Evolutionary conservation across 2,113 vertebrate species (phyloP).

Genomic region (Strix aluco): DNA sequence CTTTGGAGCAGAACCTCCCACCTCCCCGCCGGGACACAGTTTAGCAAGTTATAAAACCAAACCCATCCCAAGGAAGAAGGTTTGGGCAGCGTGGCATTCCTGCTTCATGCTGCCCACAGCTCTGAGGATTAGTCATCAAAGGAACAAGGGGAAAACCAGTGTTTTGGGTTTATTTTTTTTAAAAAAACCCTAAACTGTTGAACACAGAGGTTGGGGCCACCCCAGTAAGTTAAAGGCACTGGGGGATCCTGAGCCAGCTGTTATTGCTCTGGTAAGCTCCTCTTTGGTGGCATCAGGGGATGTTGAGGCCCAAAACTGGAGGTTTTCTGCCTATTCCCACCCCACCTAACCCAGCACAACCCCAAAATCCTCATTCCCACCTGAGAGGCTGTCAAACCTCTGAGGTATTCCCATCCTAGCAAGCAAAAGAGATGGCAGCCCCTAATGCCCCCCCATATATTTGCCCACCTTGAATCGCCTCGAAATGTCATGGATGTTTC

Average conservation of each 20-base stretch:
- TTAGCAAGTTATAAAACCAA: slow-evolving; percentile 26
- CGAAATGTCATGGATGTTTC: slow-evolving; percentile 21
- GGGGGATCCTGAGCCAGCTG: neutral
- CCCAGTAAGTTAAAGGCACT: neutral
- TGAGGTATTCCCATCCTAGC: neutral
- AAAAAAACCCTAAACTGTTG: neutral
- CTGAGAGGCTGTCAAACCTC: neutral
- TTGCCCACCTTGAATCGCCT: neutral
- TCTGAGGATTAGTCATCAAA: neutral
- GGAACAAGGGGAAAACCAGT: neutral
- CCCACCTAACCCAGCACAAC: neutral
- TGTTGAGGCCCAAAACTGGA: neutral
- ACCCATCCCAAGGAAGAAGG: neutral
- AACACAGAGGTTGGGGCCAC: neutral
- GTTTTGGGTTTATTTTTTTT: neutral
- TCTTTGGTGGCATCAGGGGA: neutral
- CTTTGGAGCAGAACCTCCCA: neutral
- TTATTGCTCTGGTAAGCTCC: neutral
- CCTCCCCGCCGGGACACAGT: neutral
- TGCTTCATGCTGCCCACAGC: accelerated
- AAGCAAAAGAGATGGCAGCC: accelerated
- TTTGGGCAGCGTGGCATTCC: neutral
- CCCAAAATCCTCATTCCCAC: neutral
- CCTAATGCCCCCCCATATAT: neutral
- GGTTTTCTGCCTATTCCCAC: neutral